Evolutionary conservation across 2,113 vertebrate species (phyloP), one percentile per base, ranked within the genome.

Genomic region (Pogonocichla stellata): DNA sequence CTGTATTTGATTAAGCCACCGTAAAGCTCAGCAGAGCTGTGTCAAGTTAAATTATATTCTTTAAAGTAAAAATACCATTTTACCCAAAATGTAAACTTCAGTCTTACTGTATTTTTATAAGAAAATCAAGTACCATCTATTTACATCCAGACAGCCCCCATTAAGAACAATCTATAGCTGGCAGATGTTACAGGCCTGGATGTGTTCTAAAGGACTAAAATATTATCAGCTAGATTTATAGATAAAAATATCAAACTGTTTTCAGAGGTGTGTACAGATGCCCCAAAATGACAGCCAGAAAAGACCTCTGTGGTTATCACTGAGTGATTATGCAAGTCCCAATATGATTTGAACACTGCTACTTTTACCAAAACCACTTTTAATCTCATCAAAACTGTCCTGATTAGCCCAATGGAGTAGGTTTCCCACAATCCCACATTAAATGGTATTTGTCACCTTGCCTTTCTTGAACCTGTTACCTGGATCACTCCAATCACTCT

Each of bases 1-100:
- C 92, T 96, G 90, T 71, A 48, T 96, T 96, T 95, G 93, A 96
- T 96, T 96, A 97, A 97, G 88, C 85, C 88, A 90, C 94, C 64
- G 67, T 90, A 96, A 94, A 88, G 60, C 85, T 84, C 72, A 56
- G 56, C 87, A 96, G 94, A 95, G 64, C 85, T 64, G 40, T 91
- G 90, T 93, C 92, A 92, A 88, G 87, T 86, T 95, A 94, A 94
- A 96, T 93, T 74, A 96, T 94, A 88, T 65, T 77, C 82, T 86
- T 94, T 92, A 83, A 78, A 80, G 79, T 80, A 94, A 93, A 95
- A 96, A 92, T 48, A 58, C 62, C 31, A 19, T 86, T 96, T 95
- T 67, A 88, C 71, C 72, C 38, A 8, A 78, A 90, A 92, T 0
- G 2, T 83, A 92, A 86, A 95, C 88, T 90, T 77, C 29, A 56